Base-by-base conservation (phyloP, 2,888 invertebrate species). In the Microdon myrmicae region DNA sequence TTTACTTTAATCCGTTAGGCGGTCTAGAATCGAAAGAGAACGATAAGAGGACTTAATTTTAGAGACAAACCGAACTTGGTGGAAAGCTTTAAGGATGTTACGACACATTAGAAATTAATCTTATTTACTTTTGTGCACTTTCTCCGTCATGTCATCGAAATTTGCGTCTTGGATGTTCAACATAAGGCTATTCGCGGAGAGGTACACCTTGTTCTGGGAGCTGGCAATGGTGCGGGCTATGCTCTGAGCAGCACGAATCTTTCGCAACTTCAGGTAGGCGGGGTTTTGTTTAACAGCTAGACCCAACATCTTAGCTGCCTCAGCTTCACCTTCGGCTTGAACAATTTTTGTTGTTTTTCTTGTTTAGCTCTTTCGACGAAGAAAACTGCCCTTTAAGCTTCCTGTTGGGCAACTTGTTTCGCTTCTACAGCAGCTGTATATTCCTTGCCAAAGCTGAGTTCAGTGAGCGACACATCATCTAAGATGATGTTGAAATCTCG, bases 381-480 rank as follows among this genome's bases (percentile, higher is more conserved):
- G 80, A 99, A 99, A 47, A 96, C 95, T 13, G 99, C 99, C 70
- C 98, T 84, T 80, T 99, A 99, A 6, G 99, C 99, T 81, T 99
- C 99, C 82, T 99, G 99, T 76, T 99, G 98, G 1, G 99, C 99
- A 1, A 99, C 96, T 81, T 98, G 98, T 78, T 98, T 98, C n/a
- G 98, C 90, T 84, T 99, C 99, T 73, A 99, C 98, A 53, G 99
- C 99, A 22, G 96, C 96, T 1, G 98, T 96, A 77, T 99, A 99
- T 81, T 99, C 98, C 75, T 95, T 94, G 28, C 99, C 96, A 80
- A 99, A 99, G 77, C 96, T 96, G 69, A 99, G 82, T 80, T 99
- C 99, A 17, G 99, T 99, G 67, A 99, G 88, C 2, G 99, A 97
- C 4, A 99, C 99, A 83, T 99, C 99, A 82, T 99, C 99, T 54